Base-by-base conservation (phyloP, 1,140 invertebrate species). In the Bombus picipes region DNA sequence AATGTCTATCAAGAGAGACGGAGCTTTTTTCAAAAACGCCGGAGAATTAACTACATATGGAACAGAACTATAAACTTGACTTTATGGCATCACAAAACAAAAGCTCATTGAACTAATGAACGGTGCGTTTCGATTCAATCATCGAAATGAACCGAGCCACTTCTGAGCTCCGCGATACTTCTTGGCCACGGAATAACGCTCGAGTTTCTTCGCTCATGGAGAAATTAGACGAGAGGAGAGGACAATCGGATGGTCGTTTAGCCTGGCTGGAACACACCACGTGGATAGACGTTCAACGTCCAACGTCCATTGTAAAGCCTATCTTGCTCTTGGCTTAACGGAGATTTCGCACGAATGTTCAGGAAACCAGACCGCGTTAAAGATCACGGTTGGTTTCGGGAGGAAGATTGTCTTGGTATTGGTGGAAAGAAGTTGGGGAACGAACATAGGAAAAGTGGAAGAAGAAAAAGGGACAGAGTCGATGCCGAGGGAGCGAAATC, bases 261-360 rank as follows among this genome's bases (percentile, higher is more conserved):
- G 59, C 37, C 37, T n/a, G 59, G 22, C 39, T 28, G 32, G 43
- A 47, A 75, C 57, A 71, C 37, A 85, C 59, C 72, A 28, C 57
- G 37, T 70, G 82, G 75, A 57, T 78, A 75, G 70, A 82, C 41
- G 68, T 71, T 59, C 12, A n/a, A 66, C 65, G 65, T 66, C 6
- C 13, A 57, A 66, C 59, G 77, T 81, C 59, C 62, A 77, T 62
- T 75, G 68, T 71, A 81, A 89, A 85, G 39, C 80, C 59, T 34
- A 41, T 47, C 47, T 89, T 47, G 88, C 68, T 70, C 41, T 62
- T n/a, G 77, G 83, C 83, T 90, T 90, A 87, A 81, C 87, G 77
- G 89, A 90, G 89, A 90, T 88, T 88, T 90, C 62, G 80, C 65
- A 62, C 70, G 62, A 90, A 78, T 74, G 68, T 91, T 81, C 73